These are phyloP conservation scores for Oryzias woworae DNA, from an alignment of 2,113 vertebrate species.

Conservation along the genomic window DNA sequence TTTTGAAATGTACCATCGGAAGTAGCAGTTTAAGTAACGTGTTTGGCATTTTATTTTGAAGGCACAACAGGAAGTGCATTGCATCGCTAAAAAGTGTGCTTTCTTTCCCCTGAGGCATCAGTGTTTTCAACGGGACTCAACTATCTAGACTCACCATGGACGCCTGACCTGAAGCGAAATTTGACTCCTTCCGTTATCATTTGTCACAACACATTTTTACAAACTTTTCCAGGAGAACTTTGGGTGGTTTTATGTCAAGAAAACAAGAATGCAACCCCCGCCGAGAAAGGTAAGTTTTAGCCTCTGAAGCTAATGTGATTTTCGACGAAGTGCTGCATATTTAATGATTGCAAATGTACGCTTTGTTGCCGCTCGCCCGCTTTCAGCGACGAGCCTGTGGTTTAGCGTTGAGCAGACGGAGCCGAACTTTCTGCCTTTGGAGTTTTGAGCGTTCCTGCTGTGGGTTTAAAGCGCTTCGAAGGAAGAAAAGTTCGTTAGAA, in stretches of 20 bases:
- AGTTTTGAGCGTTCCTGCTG: background rate
- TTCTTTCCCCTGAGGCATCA: slow-evolving; percentile 64
- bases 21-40: background rate
- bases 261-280: slow-evolving; percentile 89
- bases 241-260: slow-evolving; percentile 59
- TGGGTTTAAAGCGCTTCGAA: background rate
- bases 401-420: background rate
- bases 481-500: slow-evolving; percentile 13
- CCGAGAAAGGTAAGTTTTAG: slow-evolving; percentile 89
- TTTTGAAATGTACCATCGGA: slow-evolving; percentile 14
- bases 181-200: background rate
- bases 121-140: slow-evolving; percentile 67
- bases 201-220: slow-evolving; percentile 1
- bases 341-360: slow-evolving; percentile 54
- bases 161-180: slow-evolving; percentile 47
- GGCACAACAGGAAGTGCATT: slow-evolving; percentile 3
- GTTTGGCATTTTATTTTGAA: slow-evolving; percentile 10
- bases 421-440: background rate
- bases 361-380: slow-evolving; percentile 50
- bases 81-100: slow-evolving; percentile 17
- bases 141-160: slow-evolving; percentile 59
- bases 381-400: background rate
- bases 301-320: slow-evolving; percentile 56
- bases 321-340: slow-evolving; percentile 63
- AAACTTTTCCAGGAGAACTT: slow-evolving; percentile 42